Percentiles rank a stretch among this genome's conserved stretches.
phyloP scores from a whole-genome alignment of 2,797 vertebrate genomes.

The Harpagifer antarcticus region DNA sequence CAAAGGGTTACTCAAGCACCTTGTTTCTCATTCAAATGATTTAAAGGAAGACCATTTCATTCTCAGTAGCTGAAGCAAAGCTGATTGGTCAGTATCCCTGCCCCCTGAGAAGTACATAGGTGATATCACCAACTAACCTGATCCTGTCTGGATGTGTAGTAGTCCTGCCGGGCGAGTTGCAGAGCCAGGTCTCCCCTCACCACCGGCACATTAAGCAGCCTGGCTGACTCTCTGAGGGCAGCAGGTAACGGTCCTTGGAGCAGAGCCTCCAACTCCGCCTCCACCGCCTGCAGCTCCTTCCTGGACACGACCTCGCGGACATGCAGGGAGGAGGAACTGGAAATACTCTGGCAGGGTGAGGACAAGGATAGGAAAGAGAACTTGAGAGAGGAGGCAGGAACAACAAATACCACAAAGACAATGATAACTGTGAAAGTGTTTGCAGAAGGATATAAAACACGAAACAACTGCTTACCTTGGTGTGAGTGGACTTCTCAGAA shows the following conservation, averaged over 20 bases:
- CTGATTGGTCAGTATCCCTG: background rate
- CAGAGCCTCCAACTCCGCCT: slow-evolving; percentile 86
- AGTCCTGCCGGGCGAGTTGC: slow-evolving; percentile 89
- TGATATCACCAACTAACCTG: slow-evolving; percentile 58
- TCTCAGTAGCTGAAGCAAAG: background rate
- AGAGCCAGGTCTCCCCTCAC: slow-evolving; percentile 87
- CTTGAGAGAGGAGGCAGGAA: background rate
- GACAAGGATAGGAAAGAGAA: slow-evolving; percentile 1
- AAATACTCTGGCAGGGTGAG: slow-evolving; percentile 64
- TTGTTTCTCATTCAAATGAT: background rate
- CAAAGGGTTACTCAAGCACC: background rate
- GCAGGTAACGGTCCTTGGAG: slow-evolving; percentile 84
- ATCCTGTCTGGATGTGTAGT: slow-evolving; percentile 87
- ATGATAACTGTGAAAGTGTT: background rate
- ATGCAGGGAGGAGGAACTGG: slow-evolving; percentile 78
- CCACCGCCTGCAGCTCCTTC: slow-evolving; percentile 84
- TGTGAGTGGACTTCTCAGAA: slow-evolving; percentile 78
- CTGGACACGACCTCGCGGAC: slow-evolving; percentile 82
- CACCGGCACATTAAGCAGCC: slow-evolving; percentile 86
- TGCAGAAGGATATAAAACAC: background rate
- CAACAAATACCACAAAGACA: background rate
- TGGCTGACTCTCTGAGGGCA: slow-evolving; percentile 87
- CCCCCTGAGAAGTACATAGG: background rate
- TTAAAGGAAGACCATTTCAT: background rate
- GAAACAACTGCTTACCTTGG: slow-evolving; percentile 69